These are phyloP conservation scores for Lasioglossum malachurum DNA, from an alignment of 2,888 invertebrate species.

Conservation along the genomic window DNA sequence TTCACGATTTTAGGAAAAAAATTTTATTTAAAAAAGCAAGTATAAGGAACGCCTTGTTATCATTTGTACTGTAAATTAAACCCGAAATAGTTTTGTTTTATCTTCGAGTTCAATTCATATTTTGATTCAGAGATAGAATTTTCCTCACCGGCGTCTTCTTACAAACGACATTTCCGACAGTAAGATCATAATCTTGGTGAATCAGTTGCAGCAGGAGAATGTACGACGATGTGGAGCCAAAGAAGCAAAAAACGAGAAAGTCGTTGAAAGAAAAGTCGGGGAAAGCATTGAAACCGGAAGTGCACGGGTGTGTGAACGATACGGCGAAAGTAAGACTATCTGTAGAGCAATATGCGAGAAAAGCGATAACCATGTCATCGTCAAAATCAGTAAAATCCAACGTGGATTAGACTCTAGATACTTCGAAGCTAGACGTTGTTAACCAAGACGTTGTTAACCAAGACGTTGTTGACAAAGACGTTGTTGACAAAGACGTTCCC, in stretches of 20 bases:
- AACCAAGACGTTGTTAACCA: no score
- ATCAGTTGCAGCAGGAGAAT: not conserved
- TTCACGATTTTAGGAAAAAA: no score
- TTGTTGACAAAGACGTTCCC: no score
- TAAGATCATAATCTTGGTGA: not conserved
- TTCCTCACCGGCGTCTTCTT: no score
- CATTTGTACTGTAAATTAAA: not conserved
- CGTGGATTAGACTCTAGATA: not conserved
- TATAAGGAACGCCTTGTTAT: not conserved
- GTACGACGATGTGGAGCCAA: not conserved
- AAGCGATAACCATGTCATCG: not conserved
- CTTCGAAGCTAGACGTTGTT: not conserved
- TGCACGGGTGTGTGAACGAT: not conserved
- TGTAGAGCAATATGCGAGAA: not conserved
- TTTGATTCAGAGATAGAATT: not conserved
- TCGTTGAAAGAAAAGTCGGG: not conserved
- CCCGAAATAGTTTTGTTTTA: not conserved
- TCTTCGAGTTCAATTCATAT: not conserved
- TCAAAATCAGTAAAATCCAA: not conserved
- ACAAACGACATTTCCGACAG: not conserved
- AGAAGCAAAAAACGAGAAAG: not conserved
- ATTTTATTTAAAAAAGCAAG: no score
- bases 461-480: no score
- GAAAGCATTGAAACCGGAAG: not conserved
- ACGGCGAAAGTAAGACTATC: not conserved